These are phyloP conservation scores for Erpornis zantholeuca DNA, from an alignment of 2,113 vertebrate species.

Conservation along the genomic window DNA sequence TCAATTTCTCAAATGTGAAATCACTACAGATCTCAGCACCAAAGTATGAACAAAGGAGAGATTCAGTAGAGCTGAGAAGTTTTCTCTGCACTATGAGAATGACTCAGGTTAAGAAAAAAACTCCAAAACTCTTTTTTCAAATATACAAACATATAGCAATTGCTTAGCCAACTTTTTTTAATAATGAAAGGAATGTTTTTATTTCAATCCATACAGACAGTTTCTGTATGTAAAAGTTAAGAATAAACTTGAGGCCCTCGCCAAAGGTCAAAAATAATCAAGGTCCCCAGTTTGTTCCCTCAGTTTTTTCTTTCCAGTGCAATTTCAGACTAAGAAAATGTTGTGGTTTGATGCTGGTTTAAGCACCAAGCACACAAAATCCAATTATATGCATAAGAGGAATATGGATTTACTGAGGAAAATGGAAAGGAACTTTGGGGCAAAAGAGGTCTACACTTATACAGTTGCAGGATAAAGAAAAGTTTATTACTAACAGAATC, in stretches of 20 bases:
- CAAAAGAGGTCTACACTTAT: no score
- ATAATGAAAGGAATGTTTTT: neutral
- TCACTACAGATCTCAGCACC: neutral
- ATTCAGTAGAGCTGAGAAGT: neutral
- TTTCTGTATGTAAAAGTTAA: neutral
- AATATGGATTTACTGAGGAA: no score
- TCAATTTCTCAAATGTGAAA: neutral
- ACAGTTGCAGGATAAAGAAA: no score
- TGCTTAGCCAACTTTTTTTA: neutral
- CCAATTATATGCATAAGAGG: no score
- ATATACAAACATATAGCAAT: neutral
- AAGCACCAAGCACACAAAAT: no score
- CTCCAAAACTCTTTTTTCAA: accelerated
- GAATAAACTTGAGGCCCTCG: neutral
- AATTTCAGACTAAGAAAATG: neutral
- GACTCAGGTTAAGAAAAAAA: neutral
- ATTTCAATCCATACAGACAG: neutral
- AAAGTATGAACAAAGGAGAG: neutral
- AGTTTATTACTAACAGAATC: no score
- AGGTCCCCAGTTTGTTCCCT: neutral
- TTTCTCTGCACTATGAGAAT: neutral
- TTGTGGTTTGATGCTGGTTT: no score
- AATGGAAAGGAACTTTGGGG: no score
- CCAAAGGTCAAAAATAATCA: neutral
- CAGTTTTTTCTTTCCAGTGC: neutral